phyloP scores from a whole-genome alignment of 2,113 vertebrate species.

The cattle (Bos taurus) region ARS-UCD2.0 NC_037348.1:31197501-31198000 shows the following conservation, averaged over 20 bases:
- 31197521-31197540: background rate
- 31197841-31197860: background rate
- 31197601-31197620: background rate
- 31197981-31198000: background rate
- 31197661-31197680: background rate
- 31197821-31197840: background rate
- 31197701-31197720: background rate
- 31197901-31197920: background rate
- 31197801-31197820: background rate
- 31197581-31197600: background rate
- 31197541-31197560: background rate
- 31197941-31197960: background rate
- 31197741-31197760: background rate
- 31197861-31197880: background rate
- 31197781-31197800: background rate
- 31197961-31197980: background rate
- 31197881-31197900: background rate
- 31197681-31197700: background rate
- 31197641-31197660: background rate
- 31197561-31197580: background rate
- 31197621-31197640: background rate
- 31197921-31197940: background rate
- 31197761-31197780: background rate
- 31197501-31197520: background rate
- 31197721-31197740: background rate